These are phyloP conservation scores for Ondatra zibethicus DNA, from an alignment of 2,113 vertebrate species.

Conservation along the genomic window DNA sequence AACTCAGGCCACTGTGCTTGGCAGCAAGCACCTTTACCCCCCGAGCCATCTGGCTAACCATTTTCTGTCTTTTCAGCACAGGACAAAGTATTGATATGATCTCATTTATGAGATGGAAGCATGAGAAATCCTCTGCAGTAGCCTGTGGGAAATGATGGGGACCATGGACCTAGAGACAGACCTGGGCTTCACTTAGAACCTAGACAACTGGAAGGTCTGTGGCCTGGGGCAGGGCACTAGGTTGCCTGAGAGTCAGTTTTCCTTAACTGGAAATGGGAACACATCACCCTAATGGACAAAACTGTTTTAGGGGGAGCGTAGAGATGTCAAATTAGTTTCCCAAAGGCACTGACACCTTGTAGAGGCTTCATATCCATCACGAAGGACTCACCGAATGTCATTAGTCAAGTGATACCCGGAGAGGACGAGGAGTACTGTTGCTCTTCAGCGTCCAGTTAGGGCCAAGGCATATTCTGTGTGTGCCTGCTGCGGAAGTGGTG, in stretches of 20 bases:
- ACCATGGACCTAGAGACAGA: neutral
- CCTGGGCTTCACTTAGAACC: neutral
- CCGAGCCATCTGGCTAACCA: neutral
- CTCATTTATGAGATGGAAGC: neutral
- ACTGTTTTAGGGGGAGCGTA: neutral
- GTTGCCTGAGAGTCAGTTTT: neutral
- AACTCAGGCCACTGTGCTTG: neutral
- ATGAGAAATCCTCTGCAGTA: neutral
- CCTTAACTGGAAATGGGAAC: neutral
- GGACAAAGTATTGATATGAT: neutral
- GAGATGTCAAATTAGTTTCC: constrained; percentile 1
- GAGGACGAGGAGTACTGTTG: neutral
- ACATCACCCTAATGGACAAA: neutral
- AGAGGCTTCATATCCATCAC: neutral
- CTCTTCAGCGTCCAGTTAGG: neutral
- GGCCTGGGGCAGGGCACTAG: neutral
- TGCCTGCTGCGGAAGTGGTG: neutral
- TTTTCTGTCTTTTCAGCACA: neutral
- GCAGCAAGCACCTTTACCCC: neutral
- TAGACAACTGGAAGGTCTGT: neutral
- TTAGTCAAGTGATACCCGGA: neutral
- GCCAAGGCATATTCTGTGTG: neutral
- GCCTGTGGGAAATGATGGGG: neutral
- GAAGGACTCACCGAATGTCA: neutral
- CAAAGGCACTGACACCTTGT: neutral